Conservation (phyloP, 2,797 vertebrate species). For the Trematomus bernacchii region DNA sequence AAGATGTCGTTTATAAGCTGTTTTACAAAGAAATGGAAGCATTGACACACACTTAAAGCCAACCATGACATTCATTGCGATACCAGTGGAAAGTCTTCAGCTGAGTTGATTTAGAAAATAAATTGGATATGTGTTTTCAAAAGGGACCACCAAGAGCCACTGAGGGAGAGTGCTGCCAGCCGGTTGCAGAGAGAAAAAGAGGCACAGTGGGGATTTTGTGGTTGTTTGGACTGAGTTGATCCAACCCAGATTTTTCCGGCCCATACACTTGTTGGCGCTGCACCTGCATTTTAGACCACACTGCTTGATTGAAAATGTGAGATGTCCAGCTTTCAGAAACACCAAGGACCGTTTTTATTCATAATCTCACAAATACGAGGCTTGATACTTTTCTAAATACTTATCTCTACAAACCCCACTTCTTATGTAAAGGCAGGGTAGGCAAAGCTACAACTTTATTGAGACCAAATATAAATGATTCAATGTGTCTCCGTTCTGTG, state of each 20-base stretch:
- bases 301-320: conserved; percentile 49
- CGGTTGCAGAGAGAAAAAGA: conserved; percentile 49
- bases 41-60: conserved; percentile 35
- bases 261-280: conserved; percentile 54
- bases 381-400: background rate
- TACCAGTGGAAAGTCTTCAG: conserved; percentile 57
- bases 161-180: conserved; percentile 26
- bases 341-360: conserved; percentile 28
- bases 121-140: conserved; percentile 30
- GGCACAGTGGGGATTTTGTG: conserved; percentile 61
- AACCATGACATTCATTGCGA: conserved; percentile 9
- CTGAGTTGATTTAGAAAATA: conserved; percentile 46
- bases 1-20: conserved; percentile 25
- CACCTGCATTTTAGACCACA: conserved; percentile 67
- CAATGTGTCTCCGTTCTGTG: background rate
- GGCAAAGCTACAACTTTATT: background rate
- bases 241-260: conserved; percentile 64
- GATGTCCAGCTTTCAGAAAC: conserved; percentile 22
- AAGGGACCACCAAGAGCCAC: conserved; percentile 62
- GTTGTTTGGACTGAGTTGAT: conserved; percentile 64
- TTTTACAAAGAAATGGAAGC: conserved; percentile 36
- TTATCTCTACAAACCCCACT: background rate
- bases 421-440: background rate
- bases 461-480: conserved; percentile 1
- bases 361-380: conserved; percentile 28